These are phyloP conservation scores for Priocnemis perturbator DNA, from an alignment of 2,888 invertebrate species.

Conservation along the genomic window DNA sequence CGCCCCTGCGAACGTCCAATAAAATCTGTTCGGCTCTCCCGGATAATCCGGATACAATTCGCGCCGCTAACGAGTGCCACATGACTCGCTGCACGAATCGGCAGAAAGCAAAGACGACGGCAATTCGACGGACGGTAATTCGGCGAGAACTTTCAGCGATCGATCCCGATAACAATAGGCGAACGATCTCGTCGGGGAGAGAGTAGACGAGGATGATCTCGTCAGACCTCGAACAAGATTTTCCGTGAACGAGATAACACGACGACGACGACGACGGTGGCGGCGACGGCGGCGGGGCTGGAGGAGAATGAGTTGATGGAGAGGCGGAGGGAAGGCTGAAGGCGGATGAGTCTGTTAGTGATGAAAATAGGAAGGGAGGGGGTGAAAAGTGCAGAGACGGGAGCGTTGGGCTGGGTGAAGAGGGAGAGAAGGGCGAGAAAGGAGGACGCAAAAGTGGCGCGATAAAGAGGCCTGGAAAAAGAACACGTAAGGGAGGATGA, in stretches of 20 bases:
- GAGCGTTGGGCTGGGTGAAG: no score
- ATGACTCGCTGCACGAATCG: not conserved
- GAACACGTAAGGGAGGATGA: not conserved
- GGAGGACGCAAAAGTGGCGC: conserved; percentile 33
- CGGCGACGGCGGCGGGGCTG: conserved; percentile 23
- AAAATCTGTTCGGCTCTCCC: no score
- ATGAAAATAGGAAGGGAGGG: conserved; percentile 47
- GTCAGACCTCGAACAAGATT: conserved; percentile 30
- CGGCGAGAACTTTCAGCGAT: not conserved
- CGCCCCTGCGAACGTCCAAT: no score
- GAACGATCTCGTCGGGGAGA: conserved; percentile 8
- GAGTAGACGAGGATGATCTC: conserved; percentile 32
- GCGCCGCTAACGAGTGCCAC: not conserved
- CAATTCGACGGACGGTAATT: no score
- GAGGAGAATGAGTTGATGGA: conserved; percentile 19
- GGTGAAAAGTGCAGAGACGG: conserved; percentile 30
- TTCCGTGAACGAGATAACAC: conserved; percentile 41
- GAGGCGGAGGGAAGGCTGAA: conserved; percentile 20
- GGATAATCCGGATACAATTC: no score
- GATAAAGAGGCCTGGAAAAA: conserved; percentile 18
- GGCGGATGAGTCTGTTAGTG: conserved; percentile 49
- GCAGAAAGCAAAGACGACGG: conserved; percentile 4
- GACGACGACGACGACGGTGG: conserved; percentile 13
- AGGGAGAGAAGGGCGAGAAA: no score
- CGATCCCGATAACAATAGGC: conserved; percentile 4